Conservation (phyloP, 2,113 vertebrate genomes). For the Oreochromis aureus region DNA sequence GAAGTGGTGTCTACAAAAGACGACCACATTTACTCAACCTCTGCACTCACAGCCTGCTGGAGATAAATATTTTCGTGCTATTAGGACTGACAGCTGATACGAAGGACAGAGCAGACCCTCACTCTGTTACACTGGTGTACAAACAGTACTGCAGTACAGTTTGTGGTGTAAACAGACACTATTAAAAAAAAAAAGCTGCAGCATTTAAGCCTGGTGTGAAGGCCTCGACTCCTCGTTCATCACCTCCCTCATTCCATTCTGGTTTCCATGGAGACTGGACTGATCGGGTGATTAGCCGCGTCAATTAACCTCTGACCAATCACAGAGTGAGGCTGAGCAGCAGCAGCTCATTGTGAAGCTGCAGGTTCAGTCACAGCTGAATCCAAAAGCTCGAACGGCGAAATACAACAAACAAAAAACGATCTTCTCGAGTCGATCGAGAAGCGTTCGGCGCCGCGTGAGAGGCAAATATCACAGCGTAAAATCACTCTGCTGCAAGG, state of each 20-base stretch:
- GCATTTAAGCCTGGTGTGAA: not conserved
- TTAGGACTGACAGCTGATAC: not conserved
- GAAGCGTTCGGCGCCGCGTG: rapidly evolving
- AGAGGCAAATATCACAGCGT: not conserved
- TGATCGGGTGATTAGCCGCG: conserved; percentile 39
- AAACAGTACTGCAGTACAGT: not conserved
- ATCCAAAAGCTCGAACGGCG: not conserved
- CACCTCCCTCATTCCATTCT: not conserved
- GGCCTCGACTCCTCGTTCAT: not conserved
- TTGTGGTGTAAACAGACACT: not conserved
- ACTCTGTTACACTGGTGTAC: not conserved
- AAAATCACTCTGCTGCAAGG: not conserved
- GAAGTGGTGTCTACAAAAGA: not conserved
- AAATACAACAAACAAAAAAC: not conserved
- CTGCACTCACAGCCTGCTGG: not conserved
- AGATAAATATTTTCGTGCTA: not conserved
- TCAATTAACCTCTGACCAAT: conserved; percentile 59
- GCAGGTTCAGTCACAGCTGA: not conserved
- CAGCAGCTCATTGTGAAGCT: not conserved
- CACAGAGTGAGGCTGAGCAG: not conserved
- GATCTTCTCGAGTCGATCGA: not conserved
- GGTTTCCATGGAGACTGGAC: conserved; percentile 55
- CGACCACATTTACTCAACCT: not conserved
- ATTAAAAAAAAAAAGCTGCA: not conserved
- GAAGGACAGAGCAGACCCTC: not conserved